Conservation (phyloP, 1,140 invertebrate species). For the Trichonephila clavipes region DNA sequence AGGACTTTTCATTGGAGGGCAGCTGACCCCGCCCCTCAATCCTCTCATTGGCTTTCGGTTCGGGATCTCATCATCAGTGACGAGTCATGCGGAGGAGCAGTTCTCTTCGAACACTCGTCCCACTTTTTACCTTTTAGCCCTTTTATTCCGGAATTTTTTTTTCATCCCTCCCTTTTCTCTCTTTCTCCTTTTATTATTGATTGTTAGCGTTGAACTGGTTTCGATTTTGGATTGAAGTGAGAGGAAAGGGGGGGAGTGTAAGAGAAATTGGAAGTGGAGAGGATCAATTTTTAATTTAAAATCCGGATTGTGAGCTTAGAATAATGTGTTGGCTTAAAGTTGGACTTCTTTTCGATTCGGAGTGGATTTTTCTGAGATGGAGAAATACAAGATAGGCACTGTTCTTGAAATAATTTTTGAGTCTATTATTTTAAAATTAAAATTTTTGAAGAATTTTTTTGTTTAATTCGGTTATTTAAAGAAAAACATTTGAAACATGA, state of each 20-base stretch:
- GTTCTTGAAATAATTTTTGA: neutral
- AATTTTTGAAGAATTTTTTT: no score
- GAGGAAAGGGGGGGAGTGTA: neutral
- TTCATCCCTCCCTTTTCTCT: neutral
- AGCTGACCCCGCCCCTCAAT: conserved; percentile 54
- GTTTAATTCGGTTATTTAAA: no score
- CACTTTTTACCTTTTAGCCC: conserved; percentile 7
- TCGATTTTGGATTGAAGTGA: conserved; percentile 44
- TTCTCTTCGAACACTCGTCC: neutral
- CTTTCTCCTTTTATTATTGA: conserved; percentile 65
- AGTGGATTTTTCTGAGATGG: conserved; percentile 11
- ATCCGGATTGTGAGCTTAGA: conserved; percentile 22
- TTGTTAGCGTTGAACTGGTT: conserved; percentile 61
- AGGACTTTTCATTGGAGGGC: conserved; percentile 72
- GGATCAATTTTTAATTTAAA: conserved; percentile 48
- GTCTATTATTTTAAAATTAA: neutral
- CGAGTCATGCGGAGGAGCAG: conserved; percentile 60
- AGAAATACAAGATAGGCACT: neutral
- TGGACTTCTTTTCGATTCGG: neutral
- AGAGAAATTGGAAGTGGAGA: neutral
- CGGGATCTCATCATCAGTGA: conserved; percentile 72
- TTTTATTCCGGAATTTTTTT: neutral
- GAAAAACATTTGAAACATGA: no score
- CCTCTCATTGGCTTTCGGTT: conserved; percentile 67
- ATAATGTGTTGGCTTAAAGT: neutral